These are phyloP conservation scores for Botia almorhae DNA, from an alignment of 2,797 vertebrate genomes.

Conservation along the genomic window DNA sequence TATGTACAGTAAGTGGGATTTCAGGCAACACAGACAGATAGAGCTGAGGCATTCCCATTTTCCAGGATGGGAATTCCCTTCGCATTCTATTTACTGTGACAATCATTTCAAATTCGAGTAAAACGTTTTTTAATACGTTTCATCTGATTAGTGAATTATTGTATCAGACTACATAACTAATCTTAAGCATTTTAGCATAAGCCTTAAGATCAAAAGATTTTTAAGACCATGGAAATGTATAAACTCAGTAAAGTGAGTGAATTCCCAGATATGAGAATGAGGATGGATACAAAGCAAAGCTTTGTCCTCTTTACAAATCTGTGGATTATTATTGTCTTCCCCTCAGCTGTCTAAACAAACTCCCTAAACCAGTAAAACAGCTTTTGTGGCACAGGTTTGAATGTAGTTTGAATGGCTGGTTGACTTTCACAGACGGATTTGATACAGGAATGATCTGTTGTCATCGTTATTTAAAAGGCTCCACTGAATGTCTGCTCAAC, in stretches of 20 bases:
- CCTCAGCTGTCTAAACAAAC: neutral
- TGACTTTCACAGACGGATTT: neutral
- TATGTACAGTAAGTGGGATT: neutral
- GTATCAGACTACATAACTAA: too few species aligned
- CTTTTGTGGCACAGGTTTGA: neutral
- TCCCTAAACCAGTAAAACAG: neutral
- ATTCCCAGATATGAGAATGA: too few species aligned
- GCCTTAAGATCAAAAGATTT: too few species aligned
- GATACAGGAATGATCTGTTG: neutral
- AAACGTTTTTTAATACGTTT: too few species aligned
- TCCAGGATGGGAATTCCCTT: neutral
- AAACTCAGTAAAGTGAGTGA: too few species aligned
- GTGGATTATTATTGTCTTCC: neutral
- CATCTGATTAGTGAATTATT: too few species aligned
- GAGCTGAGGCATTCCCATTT: neutral
- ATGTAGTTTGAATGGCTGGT: neutral
- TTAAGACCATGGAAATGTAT: too few species aligned
- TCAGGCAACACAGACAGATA: neutral
- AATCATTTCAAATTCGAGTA: too few species aligned
- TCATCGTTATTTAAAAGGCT: constrained; percentile 1
- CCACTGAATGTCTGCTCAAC: neutral
- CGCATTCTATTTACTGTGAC: too few species aligned
- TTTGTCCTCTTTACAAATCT: neutral
- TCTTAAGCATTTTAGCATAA: too few species aligned
- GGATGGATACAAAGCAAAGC: too few species aligned